phyloP scores from a whole-genome alignment of 37 sponge, comb jelly and placozoan genomes.

The Chondrosia reniformis region DNA sequence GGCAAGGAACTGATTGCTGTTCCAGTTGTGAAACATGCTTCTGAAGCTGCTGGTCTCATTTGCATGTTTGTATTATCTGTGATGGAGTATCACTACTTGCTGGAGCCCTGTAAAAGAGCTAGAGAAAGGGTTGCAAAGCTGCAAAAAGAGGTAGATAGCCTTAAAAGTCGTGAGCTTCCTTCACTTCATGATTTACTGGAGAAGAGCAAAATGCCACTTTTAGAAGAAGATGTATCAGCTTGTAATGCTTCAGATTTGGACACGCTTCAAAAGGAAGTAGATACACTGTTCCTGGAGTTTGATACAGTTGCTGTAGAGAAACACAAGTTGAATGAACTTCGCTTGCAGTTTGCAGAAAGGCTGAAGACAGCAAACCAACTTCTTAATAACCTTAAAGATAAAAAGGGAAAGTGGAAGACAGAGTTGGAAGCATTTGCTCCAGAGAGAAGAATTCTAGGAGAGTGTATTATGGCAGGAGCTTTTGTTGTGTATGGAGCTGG shows the following conservation, averaged over 20 bases:
- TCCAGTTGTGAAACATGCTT: conserved; percentile 56
- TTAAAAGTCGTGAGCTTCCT: conserved; percentile 25
- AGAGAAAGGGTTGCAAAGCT: conserved; percentile 31
- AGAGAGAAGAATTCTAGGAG: conserved; percentile 18
- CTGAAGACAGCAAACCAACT: conserved; percentile 61
- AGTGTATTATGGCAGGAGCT: conserved; percentile 78
- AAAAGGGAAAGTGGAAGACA: conserved; percentile 38
- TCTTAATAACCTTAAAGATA: conserved; percentile 46
- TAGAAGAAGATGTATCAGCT: no score
- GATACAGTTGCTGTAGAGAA: conserved; percentile 75
- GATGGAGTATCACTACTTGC: conserved; percentile 37
- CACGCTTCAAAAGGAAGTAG: conserved; percentile 29
- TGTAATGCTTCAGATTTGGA: conserved; percentile 20
- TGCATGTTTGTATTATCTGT: conserved; percentile 62
- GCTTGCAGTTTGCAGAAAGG: conserved; percentile 58
- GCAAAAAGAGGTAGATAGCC: conserved; percentile 26
- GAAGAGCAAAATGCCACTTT: background rate
- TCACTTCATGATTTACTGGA: background rate
- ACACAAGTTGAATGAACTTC: conserved; percentile 47
- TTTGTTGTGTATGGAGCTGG: conserved; percentile 74
- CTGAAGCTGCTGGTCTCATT: conserved; percentile 66
- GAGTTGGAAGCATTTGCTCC: conserved; percentile 33
- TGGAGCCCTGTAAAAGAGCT: conserved; percentile 36
- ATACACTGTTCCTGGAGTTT: conserved; percentile 40
- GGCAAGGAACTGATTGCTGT: conserved; percentile 41